Percentiles rank a stretch among this genome's conserved stretches.
Evolutionary conservation across 2,888 invertebrate genomes (phyloP).

Genomic region (Nesidiocoris tenuis): DNA sequence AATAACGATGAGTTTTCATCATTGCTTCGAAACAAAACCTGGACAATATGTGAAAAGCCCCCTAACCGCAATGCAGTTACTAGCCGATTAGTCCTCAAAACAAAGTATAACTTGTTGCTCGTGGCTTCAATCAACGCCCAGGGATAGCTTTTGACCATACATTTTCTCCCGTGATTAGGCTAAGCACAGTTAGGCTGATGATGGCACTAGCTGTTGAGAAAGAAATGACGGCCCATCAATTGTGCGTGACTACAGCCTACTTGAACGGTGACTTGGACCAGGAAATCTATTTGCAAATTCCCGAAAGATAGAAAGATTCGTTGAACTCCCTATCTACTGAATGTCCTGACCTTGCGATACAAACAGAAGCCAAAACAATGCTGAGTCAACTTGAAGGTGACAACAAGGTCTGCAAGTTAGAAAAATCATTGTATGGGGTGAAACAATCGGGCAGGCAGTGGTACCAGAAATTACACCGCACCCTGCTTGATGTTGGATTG

Average conservation of each 20-base stretch:
- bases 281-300: not conserved
- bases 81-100: not conserved
- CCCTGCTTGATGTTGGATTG: no score
- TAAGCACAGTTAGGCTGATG: not conserved
- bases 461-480: not conserved
- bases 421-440: not conserved
- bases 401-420: no score
- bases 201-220: not conserved
- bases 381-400: no score
- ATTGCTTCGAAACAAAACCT: not conserved
- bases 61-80: not conserved
- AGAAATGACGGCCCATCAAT: not conserved
- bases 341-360: not conserved
- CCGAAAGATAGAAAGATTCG: not conserved
- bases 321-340: not conserved
- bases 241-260: not conserved
- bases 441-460: conserved; percentile 3
- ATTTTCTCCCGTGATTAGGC: not conserved
- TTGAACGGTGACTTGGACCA: not conserved
- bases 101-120: conserved; percentile 13
- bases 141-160: not conserved
- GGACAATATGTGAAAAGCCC: not conserved
- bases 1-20: conserved; percentile 1
- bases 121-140: conserved; percentile 22
- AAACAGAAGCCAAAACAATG: not conserved